Conservation (phyloP, 2,113 vertebrate genomes). For the Aramus guarauna region DNA sequence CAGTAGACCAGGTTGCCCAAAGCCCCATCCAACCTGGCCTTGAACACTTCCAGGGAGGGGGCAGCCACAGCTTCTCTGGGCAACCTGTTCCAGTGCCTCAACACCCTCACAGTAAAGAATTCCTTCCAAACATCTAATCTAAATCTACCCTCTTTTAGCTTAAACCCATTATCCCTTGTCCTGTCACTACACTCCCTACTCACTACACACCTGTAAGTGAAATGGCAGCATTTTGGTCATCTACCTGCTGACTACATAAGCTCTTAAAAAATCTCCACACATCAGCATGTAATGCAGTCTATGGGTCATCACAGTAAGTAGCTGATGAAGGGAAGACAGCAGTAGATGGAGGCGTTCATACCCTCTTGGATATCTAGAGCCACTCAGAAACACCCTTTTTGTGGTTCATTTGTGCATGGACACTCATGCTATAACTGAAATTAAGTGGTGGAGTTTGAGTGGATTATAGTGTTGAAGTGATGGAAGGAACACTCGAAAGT, state of each 20-base stretch:
- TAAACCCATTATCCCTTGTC: too few relatives aligned
- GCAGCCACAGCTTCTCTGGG: too few relatives aligned
- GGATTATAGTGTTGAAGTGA: background rate
- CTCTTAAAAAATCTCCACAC: background rate
- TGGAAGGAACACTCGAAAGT: background rate
- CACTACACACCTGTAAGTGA: background rate
- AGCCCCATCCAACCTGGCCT: too few relatives aligned
- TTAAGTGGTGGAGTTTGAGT: background rate
- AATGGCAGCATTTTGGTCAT: background rate
- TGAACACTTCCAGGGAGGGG: too few relatives aligned
- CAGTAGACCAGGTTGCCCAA: too few relatives aligned
- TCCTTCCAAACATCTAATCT: too few relatives aligned
- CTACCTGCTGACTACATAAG: background rate
- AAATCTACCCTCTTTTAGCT: too few relatives aligned
- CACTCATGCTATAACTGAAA: background rate
- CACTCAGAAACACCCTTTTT: background rate
- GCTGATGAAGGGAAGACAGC: background rate
- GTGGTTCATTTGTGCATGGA: background rate
- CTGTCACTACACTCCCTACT: too few relatives aligned
- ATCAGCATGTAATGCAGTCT: background rate
- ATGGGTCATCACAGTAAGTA: background rate
- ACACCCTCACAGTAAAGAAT: too few relatives aligned
- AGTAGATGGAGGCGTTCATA: background rate
- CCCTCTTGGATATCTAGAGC: background rate
- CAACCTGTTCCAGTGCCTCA: too few relatives aligned